Percentiles rank a stretch among this genome's conserved stretches.
Conservation (phyloP, 1,140 invertebrate genomes). For the Octopus sinensis region DNA sequence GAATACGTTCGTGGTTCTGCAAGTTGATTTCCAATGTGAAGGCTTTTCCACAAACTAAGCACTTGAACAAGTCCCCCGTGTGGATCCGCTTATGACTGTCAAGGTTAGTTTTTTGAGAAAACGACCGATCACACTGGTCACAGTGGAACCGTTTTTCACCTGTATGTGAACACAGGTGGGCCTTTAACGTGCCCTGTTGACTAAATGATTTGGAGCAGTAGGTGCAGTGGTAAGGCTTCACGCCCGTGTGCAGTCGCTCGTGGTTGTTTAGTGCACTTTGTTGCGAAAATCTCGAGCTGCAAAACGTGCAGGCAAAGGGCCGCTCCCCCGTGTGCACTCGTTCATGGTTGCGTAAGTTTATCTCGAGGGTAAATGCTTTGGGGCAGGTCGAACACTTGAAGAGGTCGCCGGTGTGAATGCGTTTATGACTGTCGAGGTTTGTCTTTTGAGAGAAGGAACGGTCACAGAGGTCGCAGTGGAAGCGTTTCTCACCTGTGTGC, state of each 20-base stretch:
- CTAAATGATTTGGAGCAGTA: slow-evolving; percentile 34
- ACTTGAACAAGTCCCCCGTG: slow-evolving; percentile 50
- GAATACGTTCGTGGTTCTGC: slow-evolving; percentile 6
- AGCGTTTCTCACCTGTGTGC: slow-evolving; percentile 23
- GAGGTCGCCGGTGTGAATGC: slow-evolving; percentile 83
- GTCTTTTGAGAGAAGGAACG: slow-evolving; percentile 76
- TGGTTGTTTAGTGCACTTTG: slow-evolving; percentile 81
- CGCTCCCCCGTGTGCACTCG: slow-evolving; percentile 68
- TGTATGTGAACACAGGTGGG: slow-evolving; percentile 69
- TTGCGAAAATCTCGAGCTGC: slow-evolving; percentile 85
- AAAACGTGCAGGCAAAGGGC: slow-evolving; percentile 69
- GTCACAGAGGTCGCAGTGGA: slow-evolving; percentile 42
- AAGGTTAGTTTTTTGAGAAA: slow-evolving; percentile 28
- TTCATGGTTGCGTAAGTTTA: slow-evolving; percentile 61
- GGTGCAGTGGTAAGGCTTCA: slow-evolving; percentile 47
- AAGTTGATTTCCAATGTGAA: slow-evolving; percentile 7
- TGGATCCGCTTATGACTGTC: slow-evolving; percentile 48
- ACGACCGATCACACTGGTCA: slow-evolving; percentile 57
- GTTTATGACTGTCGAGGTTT: slow-evolving; percentile 83
- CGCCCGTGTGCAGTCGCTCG: slow-evolving; percentile 20
- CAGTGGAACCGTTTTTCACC: slow-evolving; percentile 69
- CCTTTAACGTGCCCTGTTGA: slow-evolving; percentile 19
- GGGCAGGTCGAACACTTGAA: slow-evolving; percentile 57
- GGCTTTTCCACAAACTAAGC: slow-evolving; percentile 46
- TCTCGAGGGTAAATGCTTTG: slow-evolving; percentile 33